A percentile compares a stretch with the other conserved stretches of the same genome.
phyloP scores from a whole-genome alignment of 2,113 vertebrate species.

The Azemiops feae region DNA sequence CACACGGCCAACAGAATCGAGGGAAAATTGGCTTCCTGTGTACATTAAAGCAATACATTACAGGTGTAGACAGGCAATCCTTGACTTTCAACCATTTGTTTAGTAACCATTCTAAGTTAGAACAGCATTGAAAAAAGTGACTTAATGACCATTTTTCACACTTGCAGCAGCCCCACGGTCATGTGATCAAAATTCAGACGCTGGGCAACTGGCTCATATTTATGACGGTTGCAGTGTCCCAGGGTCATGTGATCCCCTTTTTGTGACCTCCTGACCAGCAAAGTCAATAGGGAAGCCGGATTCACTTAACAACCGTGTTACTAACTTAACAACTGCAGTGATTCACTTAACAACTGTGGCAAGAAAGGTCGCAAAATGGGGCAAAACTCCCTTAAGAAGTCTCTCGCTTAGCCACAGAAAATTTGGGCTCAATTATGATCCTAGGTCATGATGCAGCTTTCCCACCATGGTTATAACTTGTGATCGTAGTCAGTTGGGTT shows the following conservation, averaged over 20 bases:
- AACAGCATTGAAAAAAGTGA: not conserved
- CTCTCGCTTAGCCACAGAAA: not conserved
- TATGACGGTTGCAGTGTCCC: not conserved
- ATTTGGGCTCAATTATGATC: not conserved
- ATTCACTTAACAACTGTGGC: not conserved
- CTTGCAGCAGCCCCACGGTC: not conserved
- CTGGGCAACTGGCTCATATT: not conserved
- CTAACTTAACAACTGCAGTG: not conserved
- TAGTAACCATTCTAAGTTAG: not conserved
- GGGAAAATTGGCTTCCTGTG: not conserved
- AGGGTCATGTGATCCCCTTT: too few relatives aligned
- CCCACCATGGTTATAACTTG: not conserved
- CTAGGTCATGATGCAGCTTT: not conserved
- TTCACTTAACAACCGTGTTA: not conserved
- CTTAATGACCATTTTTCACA: not conserved
- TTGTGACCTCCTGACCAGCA: not conserved
- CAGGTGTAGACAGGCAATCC: not conserved
- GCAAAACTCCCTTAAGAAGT: not conserved
- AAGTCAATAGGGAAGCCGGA: not conserved
- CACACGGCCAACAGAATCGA: not conserved
- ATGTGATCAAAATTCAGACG: too few relatives aligned
- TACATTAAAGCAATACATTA: not conserved
- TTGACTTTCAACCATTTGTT: not conserved
- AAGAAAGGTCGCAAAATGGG: not conserved
- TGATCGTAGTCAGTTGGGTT: not conserved